Percentiles rank a stretch among this genome's conserved stretches.
Conservation (phyloP, 2,888 invertebrate genomes). For the Acleris cristana region DNA sequence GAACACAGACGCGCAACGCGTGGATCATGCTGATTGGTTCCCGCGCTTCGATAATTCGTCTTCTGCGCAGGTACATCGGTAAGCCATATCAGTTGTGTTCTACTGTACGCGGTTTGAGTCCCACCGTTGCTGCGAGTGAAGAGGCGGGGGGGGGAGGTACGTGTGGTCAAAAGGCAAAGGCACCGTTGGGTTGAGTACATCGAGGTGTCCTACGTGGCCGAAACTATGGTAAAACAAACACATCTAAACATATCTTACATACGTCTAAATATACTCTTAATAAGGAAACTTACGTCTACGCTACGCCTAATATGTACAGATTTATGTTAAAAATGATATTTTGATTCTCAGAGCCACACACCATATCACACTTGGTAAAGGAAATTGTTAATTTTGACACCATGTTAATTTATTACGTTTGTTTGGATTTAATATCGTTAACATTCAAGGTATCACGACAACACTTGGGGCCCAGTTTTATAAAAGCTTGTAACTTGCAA, state of each 20-base stretch:
- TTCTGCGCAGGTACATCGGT: too few relatives aligned
- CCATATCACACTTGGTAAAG: conserved; percentile 30
- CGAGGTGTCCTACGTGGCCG: conserved; percentile 45
- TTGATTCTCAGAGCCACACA: conserved; percentile 27
- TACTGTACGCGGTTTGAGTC: too few relatives aligned
- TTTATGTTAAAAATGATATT: conserved; percentile 50
- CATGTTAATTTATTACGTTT: conserved; percentile 4
- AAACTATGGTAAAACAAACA: conserved; percentile 73
- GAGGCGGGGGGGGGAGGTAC: too few relatives aligned
- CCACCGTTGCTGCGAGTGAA: too few relatives aligned
- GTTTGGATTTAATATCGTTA: background rate
- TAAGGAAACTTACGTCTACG: conserved; percentile 58
- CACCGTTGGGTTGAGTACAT: conserved; percentile 23
- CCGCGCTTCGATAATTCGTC: too few relatives aligned
- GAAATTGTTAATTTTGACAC: conserved; percentile 27
- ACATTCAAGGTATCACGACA: background rate
- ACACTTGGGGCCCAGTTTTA: background rate
- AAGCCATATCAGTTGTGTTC: too few relatives aligned
- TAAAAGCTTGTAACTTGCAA: too few relatives aligned
- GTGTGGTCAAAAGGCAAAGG: conserved; percentile 9
- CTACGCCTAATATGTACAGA: conserved; percentile 73
- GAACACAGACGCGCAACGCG: too few relatives aligned
- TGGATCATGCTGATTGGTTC: too few relatives aligned
- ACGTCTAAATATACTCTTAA: conserved; percentile 67
- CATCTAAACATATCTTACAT: conserved; percentile 73